Conservation (phyloP, 2,888 invertebrate genomes). For the Sinodicranocentrus sp. region DNA sequence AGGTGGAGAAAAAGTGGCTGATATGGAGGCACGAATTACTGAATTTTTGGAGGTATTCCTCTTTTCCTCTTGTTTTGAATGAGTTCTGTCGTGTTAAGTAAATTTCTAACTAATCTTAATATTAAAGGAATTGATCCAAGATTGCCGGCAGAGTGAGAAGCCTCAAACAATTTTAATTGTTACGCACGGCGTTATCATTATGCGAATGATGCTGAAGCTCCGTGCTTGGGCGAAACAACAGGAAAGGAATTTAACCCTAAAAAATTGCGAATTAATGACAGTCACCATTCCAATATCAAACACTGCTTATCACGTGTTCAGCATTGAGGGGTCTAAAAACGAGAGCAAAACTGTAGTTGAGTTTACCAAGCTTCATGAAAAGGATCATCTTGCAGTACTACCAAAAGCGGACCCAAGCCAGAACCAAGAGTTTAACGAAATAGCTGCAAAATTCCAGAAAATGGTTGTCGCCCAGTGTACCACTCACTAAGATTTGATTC, state of each 20-base stretch:
- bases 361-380: slow-evolving; percentile 5
- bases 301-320: slow-evolving; percentile 22
- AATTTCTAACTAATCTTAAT: too few species aligned
- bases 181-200: not conserved
- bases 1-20: slow-evolving; percentile 28
- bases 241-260: slow-evolving; percentile 1
- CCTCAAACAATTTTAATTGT: not conserved
- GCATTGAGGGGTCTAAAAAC: not conserved
- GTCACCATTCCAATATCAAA: slow-evolving; percentile 14
- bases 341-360: slow-evolving; percentile 17
- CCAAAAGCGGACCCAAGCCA: too few species aligned
- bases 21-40: not conserved
- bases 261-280: not conserved
- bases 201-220: slow-evolving; percentile 27
- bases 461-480: too few species aligned
- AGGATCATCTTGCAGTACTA: slow-evolving; percentile 36
- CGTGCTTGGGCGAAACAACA: slow-evolving; percentile 20
- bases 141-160: not conserved
- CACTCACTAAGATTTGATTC: too few species aligned
- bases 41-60: slow-evolving; percentile 38
- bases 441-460: too few species aligned
- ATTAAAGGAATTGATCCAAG: slow-evolving; percentile 25
- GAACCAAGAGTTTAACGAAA: too few species aligned
- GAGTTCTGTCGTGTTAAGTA: too few species aligned
- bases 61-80: not conserved